These are phyloP conservation scores for Scaptomyza caliginosa DNA, from an alignment of 2,888 invertebrate genomes.

Conservation along the genomic window DNA sequence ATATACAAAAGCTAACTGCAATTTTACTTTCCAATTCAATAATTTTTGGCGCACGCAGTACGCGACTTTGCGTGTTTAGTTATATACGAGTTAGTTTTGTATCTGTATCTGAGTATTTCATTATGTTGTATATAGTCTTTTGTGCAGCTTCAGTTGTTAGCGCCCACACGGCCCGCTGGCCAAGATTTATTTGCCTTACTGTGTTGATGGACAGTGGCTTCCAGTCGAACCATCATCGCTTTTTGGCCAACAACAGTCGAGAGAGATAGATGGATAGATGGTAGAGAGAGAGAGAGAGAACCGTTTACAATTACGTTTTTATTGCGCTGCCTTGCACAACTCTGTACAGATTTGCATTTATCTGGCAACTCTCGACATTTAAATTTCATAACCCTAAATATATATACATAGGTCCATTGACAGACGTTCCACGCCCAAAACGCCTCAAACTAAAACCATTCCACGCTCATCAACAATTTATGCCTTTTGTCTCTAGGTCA, in stretches of 20 bases:
- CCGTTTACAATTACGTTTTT: conserved; percentile 49
- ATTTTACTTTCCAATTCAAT: conserved; percentile 76
- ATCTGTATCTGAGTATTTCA: conserved; percentile 15
- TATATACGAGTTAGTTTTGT: conserved; percentile 1
- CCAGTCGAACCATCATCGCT: conserved; percentile 4
- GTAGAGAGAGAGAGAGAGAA: conserved; percentile 34
- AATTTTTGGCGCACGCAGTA: conserved; percentile 66
- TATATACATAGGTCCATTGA: conserved; percentile 45
- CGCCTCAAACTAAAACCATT: conserved; percentile 28
- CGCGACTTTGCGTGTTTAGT: conserved; percentile 39
- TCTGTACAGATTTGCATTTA: conserved; percentile 55
- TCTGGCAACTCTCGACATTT: conserved; percentile 14
- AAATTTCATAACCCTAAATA: conserved; percentile 49
- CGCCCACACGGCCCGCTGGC: conserved; percentile 37
- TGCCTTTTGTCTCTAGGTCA: conserved; percentile 36
- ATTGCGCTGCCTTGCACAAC: conserved; percentile 27
- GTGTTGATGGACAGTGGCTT: conserved; percentile 51
- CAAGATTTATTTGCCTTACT: conserved; percentile 44
- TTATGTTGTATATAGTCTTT: conserved; percentile 28
- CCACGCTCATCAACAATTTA: conserved; percentile 53
- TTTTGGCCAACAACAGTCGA: not conserved
- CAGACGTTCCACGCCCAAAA: conserved; percentile 55
- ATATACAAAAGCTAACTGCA: conserved; percentile 53
- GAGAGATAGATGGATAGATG: no score
- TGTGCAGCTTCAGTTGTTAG: conserved; percentile 21